Base-by-base conservation (phyloP, 2,888 invertebrate species). In the Polietes domitor region DNA sequence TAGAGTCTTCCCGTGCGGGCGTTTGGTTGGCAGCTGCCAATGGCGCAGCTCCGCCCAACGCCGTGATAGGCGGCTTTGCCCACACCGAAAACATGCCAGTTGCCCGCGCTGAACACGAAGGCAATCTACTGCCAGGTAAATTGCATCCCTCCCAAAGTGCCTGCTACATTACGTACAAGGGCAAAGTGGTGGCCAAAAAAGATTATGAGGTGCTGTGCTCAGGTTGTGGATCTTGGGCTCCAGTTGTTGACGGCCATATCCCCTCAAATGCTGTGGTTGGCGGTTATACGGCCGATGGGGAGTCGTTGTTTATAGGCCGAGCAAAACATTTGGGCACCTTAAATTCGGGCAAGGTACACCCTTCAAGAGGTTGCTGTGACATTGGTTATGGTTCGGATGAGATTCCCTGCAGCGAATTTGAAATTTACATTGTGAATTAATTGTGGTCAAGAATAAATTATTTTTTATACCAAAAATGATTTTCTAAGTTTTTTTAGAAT, bases 311-410 rank as follows among this genome's bases (percentile, higher is more conserved):
- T 91, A 93, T 97, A 47, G 97, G 97, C 17, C 94, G 97, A 85
- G 96, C 95, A 0, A 93, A 93, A 53, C 97, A 97, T 89, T 96
- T 97, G 87, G 96, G 95, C 80, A 94, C 95, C 81, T 86, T 96
- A 63, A 96, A 96, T 96, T 0, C 93, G 50, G 97, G 97, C 88
- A 97, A 97, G 92, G 95, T 97, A 2, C 97, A 97, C 88, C 95
- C 95, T 37, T 96, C 96, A 9, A 97, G 97, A 89, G 95, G 94
- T 26, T 95, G 95, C 74, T 95, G 96, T 90, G 97, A 97, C 94
- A 96, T 97, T 92, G 94, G 97, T 15, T 97, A 94, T 89, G 96
- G 93, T 0, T 97, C 97, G 43, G 94, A 95, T 0, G 53, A 19
- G n/a, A 24, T 53, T 4, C 4, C 53, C 3, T 47, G n/a, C 47